Evolutionary conservation across 2,113 vertebrate genomes (phyloP).

Genomic region (Polypterus senegalus): DNA sequence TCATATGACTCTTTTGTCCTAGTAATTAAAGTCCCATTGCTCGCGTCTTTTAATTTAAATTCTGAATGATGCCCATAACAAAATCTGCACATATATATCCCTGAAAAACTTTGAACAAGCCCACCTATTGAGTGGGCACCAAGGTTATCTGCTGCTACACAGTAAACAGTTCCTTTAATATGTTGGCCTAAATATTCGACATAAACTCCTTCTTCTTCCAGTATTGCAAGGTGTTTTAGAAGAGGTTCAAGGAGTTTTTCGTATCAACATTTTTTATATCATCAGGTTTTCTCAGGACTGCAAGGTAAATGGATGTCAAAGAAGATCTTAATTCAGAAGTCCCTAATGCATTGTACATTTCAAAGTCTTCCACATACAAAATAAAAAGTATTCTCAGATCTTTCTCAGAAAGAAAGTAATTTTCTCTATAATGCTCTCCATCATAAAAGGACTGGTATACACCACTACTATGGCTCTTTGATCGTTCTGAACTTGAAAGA

Average conservation of each 20-base stretch:
- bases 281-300: conserved; percentile 10
- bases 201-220: conserved; percentile 12
- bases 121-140: conserved; percentile 9
- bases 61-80: background rate
- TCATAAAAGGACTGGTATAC: conserved; percentile 15
- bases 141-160: conserved; percentile 13
- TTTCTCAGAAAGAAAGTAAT: conserved; percentile 5
- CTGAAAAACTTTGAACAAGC: conserved; percentile 15
- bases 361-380: conserved; percentile 9
- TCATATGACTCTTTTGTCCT: too few relatives aligned
- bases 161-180: conserved; percentile 5
- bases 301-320: conserved; percentile 14
- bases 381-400: conserved; percentile 1
- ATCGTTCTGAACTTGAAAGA: background rate
- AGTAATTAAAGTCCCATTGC: too few relatives aligned
- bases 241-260: conserved; percentile 10
- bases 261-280: conserved; percentile 1
- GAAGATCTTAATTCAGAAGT: conserved; percentile 5
- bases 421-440: conserved; percentile 18
- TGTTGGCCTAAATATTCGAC: conserved; percentile 8
- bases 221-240: conserved; percentile 12
- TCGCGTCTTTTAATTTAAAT: too few relatives aligned
- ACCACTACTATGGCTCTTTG: background rate
- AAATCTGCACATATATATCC: conserved; percentile 14
- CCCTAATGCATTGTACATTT: conserved; percentile 17